Base-by-base conservation (phyloP, 2,888 invertebrate genomes). In the Rhodophaea formosa region DNA sequence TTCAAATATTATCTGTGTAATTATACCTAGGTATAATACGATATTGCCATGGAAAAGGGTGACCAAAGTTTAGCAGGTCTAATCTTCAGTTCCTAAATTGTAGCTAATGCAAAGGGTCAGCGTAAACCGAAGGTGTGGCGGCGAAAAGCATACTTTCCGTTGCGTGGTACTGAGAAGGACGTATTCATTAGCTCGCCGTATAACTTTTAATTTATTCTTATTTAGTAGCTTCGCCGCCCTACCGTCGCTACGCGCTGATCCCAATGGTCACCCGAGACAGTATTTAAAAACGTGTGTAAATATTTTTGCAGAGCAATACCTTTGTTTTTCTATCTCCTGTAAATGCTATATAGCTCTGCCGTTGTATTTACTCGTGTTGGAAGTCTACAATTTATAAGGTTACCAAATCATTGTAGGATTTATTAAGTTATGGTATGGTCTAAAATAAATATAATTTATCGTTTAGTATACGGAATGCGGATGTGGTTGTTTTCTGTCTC, bases 401-500 rank as follows among this genome's bases (percentile, higher is more conserved):
- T 64, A 64, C 64, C 64, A 64, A 62, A 60, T 61, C 54, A 57
- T 47, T 55, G 10, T 59, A 59, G 23, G 54, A 51, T 10, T 55
- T 56, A 52, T 54, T 60, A 58, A 58, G 55, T 56, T 57, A 23
- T 16, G 57, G 43, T 45, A 57, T 57, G 53, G 52, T 57, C 51
- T 57, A 53, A 58, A 14, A 32, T 32, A 15, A 32, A 30, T 47
- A 29, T 46, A 42, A 39, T 51, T 43, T 49, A 14, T 53, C 42
- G 23, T 46, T 8, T 23, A 46, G 17, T 46, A 14, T 15, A 32
- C 10, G 49, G 15, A 32, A 49, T 32, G 49, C n/a, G 29, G 23
- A 29, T 49, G 30, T 49, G 46, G 47, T 15, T n/a, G 47, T 15
- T 16, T 49, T 23, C 15, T 35, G 12, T 30, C 52, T 51, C 58